Evolutionary conservation across 1,140 invertebrate species (phyloP).

Genomic region (Heterodera schachtii): DNA sequence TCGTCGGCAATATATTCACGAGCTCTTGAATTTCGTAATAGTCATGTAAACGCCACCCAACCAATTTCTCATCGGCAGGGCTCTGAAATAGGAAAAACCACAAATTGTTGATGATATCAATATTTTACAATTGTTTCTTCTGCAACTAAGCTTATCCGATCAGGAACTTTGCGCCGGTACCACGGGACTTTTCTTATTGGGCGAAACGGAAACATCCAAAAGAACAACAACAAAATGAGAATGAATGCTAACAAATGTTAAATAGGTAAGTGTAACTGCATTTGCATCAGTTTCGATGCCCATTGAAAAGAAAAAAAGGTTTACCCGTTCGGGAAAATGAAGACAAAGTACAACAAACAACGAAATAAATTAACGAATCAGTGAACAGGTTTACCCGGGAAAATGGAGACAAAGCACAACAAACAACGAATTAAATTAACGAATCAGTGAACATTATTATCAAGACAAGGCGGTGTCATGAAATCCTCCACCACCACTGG

Average conservation of each 20-base stretch:
- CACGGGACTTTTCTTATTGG: background rate
- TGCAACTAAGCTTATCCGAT: background rate
- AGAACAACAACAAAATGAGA: no score
- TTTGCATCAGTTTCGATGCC: background rate
- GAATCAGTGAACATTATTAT: background rate
- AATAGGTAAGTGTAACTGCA: no score
- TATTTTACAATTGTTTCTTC: background rate
- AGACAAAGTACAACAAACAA: background rate
- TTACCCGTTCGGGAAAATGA: background rate
- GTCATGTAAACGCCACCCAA: slow-evolving; percentile 51
- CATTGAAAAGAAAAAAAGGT: background rate
- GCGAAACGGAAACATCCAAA: background rate
- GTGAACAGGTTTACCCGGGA: background rate
- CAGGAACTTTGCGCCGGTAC: background rate
- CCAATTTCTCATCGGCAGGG: slow-evolving; percentile 10
- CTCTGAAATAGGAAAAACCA: background rate
- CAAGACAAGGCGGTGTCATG: slow-evolving; percentile 40
- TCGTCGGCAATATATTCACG: slow-evolving; percentile 51
- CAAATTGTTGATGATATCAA: no score
- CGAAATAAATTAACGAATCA: background rate
- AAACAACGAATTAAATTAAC: background rate
- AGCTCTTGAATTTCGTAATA: slow-evolving; percentile 59
- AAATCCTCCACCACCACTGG: slow-evolving; percentile 40
- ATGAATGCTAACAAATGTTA: no score
- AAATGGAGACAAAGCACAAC: slow-evolving; percentile 2